These are phyloP conservation scores for Pachyrhynchus sulphureomaculatus DNA, from an alignment of 1,140 invertebrate species.

Conservation along the genomic window DNA sequence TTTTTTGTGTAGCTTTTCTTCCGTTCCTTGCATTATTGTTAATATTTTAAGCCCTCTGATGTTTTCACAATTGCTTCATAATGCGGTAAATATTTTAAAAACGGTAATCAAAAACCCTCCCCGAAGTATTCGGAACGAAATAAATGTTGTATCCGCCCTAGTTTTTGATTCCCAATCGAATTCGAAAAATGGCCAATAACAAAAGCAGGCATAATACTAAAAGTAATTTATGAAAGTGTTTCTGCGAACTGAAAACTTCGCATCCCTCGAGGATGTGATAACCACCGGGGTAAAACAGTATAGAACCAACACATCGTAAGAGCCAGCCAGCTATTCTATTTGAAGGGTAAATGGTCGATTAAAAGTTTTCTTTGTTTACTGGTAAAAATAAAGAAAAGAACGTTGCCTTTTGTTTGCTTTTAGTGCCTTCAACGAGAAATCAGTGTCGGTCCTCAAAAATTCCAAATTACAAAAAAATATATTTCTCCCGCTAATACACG, in stretches of 20 bases:
- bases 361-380: conserved; percentile 42
- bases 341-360: conserved; percentile 43
- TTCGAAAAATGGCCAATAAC: conserved; percentile 33
- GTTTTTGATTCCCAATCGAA: conserved; percentile 19
- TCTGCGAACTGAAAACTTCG: conserved; percentile 42
- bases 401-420: conserved; percentile 13
- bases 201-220: conserved; percentile 39
- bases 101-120: not conserved
- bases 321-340: conserved; percentile 32
- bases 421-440: conserved; percentile 13
- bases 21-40: no score
- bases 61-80: no score
- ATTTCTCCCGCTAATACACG: no score
- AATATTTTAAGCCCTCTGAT: no score
- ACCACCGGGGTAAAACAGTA: conserved; percentile 23
- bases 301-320: conserved; percentile 42
- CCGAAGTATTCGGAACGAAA: conserved; percentile 3
- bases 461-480: no score
- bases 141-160: conserved; percentile 5
- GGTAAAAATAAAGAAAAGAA: conserved; percentile 6
- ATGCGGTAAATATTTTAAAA: not conserved
- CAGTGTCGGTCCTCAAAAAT: not conserved
- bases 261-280: conserved; percentile 40
- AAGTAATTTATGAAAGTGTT: conserved; percentile 47
- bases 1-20: no score